A percentile compares a stretch with the other conserved stretches of the same genome.
phyloP scores from a whole-genome alignment of 2,797 vertebrate genomes.

The Acanthiza pusilla region DNA sequence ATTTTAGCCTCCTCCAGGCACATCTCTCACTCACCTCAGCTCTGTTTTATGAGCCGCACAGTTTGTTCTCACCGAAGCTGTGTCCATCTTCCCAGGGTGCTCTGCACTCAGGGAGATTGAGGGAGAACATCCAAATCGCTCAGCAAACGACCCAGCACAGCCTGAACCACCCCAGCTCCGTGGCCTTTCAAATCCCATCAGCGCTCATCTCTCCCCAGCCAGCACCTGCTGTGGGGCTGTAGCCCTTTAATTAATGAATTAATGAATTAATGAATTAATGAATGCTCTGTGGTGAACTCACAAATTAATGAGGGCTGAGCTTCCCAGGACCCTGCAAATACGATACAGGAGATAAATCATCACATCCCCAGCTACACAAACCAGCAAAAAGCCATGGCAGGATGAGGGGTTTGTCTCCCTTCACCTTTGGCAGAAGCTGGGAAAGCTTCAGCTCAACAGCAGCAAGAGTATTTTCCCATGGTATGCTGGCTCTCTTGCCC shows the following conservation, averaged over 20 bases:
- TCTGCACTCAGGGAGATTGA: background rate
- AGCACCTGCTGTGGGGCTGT: background rate
- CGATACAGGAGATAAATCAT: background rate
- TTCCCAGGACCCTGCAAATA: background rate
- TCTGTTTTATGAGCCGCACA: background rate
- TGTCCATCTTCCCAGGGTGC: background rate
- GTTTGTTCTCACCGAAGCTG: slow-evolving; percentile 32
- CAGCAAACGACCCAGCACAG: background rate
- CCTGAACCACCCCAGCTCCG: background rate
- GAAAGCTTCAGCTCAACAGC: background rate
- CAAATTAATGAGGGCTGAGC: background rate
- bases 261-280: background rate
- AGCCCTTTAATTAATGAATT: background rate
- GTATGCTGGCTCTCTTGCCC: background rate
- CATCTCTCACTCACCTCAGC: background rate
- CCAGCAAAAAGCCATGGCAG: accelerated
- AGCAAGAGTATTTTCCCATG: background rate
- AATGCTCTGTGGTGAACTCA: background rate
- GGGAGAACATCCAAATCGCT: slow-evolving; percentile 13
- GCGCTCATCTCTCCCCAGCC: background rate
- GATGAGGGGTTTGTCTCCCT: background rate
- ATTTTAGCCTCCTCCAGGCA: background rate
- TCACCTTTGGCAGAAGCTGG: background rate
- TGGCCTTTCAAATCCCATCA: background rate
- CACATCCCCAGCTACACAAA: accelerated